Percentiles rank a stretch among this genome's conserved stretches.
phyloP scores from a whole-genome alignment of 53 echinoderm and acorn worm genomes.

The Hippasteria phrygiana region DNA sequence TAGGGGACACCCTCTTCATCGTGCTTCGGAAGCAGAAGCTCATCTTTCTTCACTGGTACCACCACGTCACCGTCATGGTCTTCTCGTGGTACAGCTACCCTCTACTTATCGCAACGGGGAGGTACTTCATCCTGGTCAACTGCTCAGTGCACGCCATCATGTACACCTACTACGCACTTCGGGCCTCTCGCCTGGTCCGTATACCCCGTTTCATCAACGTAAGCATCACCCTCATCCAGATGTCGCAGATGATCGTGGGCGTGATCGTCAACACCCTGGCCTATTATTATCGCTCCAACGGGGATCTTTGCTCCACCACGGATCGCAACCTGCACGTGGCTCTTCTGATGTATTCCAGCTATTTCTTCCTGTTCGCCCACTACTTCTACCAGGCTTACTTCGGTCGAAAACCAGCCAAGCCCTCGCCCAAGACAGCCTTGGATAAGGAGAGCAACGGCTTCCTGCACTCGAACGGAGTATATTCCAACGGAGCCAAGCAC shows the following conservation, averaged over 20 bases:
- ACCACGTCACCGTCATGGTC: constrained; percentile 94
- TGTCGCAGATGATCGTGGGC: constrained; percentile 97
- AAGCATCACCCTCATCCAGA: constrained; percentile 89
- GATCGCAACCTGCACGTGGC: constrained; percentile 82
- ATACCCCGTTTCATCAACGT: constrained; percentile 89
- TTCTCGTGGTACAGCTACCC: constrained; percentile 94
- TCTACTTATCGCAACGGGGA: constrained; percentile 84
- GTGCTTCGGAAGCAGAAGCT: constrained; percentile 93
- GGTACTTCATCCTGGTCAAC: constrained; percentile 94
- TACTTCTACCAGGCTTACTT: constrained; percentile 98
- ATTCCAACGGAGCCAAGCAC: constrained; percentile 44
- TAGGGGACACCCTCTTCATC: constrained; percentile 93
- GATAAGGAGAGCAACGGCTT: constrained; percentile 62
- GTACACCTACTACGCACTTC: constrained; percentile 95
- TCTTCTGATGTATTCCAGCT: constrained; percentile 91
- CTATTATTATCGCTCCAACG: constrained; percentile 77
- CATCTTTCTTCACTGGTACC: constrained; percentile 98
- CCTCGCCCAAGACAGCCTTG: constrained; percentile 28
- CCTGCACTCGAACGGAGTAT: constrained; percentile 37
- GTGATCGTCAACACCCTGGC: constrained; percentile 84
- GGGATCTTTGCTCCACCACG: constrained; percentile 87
- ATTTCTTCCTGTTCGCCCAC: constrained; percentile 93
- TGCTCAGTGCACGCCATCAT: constrained; percentile 90
- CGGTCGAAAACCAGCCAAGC: constrained; percentile 17
- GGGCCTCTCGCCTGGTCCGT: constrained; percentile 81